Percentiles rank a stretch among this genome's conserved stretches.
phyloP scores from a whole-genome alignment of 2,888 invertebrate species.

The Stenotaenia linearis region DNA sequence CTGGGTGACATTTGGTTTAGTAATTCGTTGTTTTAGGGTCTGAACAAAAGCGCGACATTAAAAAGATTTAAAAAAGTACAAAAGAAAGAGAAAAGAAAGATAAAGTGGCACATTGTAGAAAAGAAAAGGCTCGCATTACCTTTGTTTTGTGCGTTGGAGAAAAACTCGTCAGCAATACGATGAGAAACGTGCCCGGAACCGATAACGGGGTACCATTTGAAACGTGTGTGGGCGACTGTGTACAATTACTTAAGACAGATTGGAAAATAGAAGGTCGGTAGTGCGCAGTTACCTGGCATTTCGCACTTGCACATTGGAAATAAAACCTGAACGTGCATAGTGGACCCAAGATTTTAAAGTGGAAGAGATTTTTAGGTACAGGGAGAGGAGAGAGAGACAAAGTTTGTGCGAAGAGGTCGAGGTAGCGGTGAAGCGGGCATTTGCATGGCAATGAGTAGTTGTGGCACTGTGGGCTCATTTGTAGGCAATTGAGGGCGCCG shows the following conservation, averaged over 20 bases:
- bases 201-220: conserved; percentile 7
- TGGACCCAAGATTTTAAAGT: conserved; percentile 19
- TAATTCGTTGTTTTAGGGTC: background rate
- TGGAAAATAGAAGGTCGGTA: conserved; percentile 7
- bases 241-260: conserved; percentile 19
- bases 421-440: background rate
- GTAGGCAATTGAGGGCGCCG: conserved; percentile 14
- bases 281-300: background rate
- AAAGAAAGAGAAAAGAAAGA: background rate
- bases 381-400: background rate
- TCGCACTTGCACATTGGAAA: conserved; percentile 19
- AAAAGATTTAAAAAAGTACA: background rate
- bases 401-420: background rate
- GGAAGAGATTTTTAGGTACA: background rate
- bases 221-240: conserved; percentile 14
- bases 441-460: conserved; percentile 19
- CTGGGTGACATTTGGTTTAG: background rate
- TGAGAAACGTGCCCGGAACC: conserved; percentile 6
- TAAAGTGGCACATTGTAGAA: background rate
- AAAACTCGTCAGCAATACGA: background rate
- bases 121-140: background rate
- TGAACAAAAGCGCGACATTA: background rate
- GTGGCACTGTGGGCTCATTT: conserved; percentile 19
- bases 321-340: conserved; percentile 11
- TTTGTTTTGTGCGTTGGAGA: background rate